These are phyloP conservation scores for Anguilla rostrata DNA, from an alignment of 2,113 vertebrate species.

Conservation along the genomic window DNA sequence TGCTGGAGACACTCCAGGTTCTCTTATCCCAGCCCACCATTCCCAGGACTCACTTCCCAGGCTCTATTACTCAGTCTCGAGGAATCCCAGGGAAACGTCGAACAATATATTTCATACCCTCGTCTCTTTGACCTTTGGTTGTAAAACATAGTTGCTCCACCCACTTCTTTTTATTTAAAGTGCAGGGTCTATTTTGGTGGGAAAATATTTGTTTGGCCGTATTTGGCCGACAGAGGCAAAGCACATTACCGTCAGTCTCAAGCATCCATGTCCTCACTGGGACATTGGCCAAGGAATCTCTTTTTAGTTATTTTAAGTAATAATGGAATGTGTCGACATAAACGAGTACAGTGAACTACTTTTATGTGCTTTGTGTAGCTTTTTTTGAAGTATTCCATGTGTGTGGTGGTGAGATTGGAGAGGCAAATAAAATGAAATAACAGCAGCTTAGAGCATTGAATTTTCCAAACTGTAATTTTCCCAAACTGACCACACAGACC, in stretches of 20 bases:
- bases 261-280: background rate
- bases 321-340: background rate
- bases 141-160: background rate
- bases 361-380: background rate
- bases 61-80: background rate
- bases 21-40: background rate
- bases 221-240: background rate
- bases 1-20: background rate
- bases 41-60: background rate
- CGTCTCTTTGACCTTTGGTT: background rate
- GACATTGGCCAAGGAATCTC: background rate
- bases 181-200: background rate
- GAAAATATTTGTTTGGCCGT: background rate
- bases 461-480: background rate
- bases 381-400: background rate
- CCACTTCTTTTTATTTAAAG: background rate
- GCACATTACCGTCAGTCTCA: background rate
- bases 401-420: background rate
- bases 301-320: background rate
- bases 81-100: too few relatives aligned
- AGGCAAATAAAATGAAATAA: background rate
- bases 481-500: background rate
- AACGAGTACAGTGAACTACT: background rate
- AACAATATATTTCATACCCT: background rate
- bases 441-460: background rate